phyloP scores from a whole-genome alignment of 2,113 vertebrate genomes.

The Delphinapterus leucas region DNA sequence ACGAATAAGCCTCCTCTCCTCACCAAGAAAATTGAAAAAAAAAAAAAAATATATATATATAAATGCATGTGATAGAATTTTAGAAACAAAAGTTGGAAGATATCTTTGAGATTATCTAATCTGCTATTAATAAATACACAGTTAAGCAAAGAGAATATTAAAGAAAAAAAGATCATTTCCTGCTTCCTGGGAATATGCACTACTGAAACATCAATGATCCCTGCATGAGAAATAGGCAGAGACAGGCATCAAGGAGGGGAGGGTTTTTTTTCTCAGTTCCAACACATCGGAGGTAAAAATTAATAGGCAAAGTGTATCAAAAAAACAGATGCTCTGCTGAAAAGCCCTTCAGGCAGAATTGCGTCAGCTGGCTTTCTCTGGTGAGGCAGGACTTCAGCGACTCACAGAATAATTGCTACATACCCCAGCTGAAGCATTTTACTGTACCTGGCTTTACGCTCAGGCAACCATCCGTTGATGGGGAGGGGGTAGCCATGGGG shows the following conservation, averaged over 20 bases:
- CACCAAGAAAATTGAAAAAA: not conserved
- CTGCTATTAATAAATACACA: not conserved
- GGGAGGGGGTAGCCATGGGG: not conserved
- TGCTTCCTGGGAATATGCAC: slow-evolving; percentile 31
- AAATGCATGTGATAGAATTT: not conserved
- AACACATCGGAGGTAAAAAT: slow-evolving; percentile 65
- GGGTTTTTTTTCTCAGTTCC: slow-evolving; percentile 58
- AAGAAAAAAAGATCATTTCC: not conserved
- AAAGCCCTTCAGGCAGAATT: slow-evolving; percentile 60
- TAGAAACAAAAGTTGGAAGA: not conserved
- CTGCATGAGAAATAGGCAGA: slow-evolving; percentile 51
- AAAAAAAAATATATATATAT: too few relatives aligned
- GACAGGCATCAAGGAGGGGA: slow-evolving; percentile 54
- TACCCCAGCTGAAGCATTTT: not conserved
- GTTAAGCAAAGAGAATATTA: not conserved
- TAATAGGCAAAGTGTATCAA: slow-evolving; percentile 76
- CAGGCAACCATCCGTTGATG: not conserved
- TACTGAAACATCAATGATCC: slow-evolving; percentile 35
- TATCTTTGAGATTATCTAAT: not conserved
- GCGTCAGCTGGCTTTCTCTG: slow-evolving; percentile 66
- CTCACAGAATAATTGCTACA: slow-evolving; percentile 73
- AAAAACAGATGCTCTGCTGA: slow-evolving; percentile 75
- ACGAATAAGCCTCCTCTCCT: not conserved
- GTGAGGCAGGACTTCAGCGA: slow-evolving; percentile 59
- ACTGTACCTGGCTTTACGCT: slow-evolving; percentile 47